Conservation (phyloP, 2,888 invertebrate species). For the Drosophila koepferae region DNA sequence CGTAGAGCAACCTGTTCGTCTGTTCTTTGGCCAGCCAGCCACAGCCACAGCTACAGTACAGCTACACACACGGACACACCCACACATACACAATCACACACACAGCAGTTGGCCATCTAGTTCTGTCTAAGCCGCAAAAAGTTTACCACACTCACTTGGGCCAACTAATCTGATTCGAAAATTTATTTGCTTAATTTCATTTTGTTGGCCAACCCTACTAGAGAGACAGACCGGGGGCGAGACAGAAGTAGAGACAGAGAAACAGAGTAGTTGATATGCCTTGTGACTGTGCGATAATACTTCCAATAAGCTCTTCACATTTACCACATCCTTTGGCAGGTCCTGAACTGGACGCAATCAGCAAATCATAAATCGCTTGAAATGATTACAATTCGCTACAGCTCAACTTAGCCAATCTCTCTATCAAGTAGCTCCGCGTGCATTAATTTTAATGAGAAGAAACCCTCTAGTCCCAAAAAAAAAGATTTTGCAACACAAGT, state of each 20-base stretch:
- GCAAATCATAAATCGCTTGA: slow-evolving; percentile 53
- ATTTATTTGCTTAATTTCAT: slow-evolving; percentile 81
- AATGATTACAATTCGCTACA: slow-evolving; percentile 45
- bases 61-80: neutral
- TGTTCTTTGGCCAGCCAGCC: slow-evolving; percentile 19
- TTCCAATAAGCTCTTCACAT: slow-evolving; percentile 66
- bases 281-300: slow-evolving; percentile 71
- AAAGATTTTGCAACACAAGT: slow-evolving; percentile 38
- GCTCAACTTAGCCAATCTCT: neutral
- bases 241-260: too few relatives aligned
- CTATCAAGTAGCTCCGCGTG: neutral
- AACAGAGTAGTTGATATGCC: neutral
- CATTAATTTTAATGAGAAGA: slow-evolving; percentile 2
- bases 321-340: slow-evolving; percentile 38
- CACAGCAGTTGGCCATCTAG: slow-evolving; percentile 56
- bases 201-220: slow-evolving; percentile 55
- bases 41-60: slow-evolving; percentile 14
- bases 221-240: neutral
- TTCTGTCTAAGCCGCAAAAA: slow-evolving; percentile 73
- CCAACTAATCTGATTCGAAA: slow-evolving; percentile 71
- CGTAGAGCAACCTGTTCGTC: slow-evolving; percentile 9
- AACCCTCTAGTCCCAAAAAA: slow-evolving; percentile 12
- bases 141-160: slow-evolving; percentile 39
- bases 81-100: slow-evolving; percentile 3
- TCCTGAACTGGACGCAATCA: slow-evolving; percentile 33